phyloP scores from a whole-genome alignment of 2,888 invertebrate genomes.

The Noctua fimbriata region DNA sequence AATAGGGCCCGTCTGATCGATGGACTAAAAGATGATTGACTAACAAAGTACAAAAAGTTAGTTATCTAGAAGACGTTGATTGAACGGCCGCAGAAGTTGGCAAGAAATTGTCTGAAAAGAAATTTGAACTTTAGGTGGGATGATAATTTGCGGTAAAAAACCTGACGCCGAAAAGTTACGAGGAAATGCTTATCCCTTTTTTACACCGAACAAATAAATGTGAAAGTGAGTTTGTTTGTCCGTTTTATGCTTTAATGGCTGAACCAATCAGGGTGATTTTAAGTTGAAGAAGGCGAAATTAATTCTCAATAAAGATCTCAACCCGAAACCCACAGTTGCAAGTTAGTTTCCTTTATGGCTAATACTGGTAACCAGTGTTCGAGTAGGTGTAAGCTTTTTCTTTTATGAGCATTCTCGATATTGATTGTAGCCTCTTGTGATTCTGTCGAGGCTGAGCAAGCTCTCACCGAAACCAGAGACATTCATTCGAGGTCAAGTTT shows the following conservation, averaged over 20 bases:
- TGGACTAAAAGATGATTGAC: conserved; percentile 58
- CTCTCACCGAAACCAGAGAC: conserved; percentile 5
- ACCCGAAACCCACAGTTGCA: neutral
- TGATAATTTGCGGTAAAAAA: conserved; percentile 56
- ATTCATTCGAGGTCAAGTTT: conserved; percentile 27
- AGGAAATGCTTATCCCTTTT: conserved; percentile 30
- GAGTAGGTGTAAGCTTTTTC: conserved; percentile 7
- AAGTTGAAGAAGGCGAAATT: neutral
- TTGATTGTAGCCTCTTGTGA: conserved; percentile 24
- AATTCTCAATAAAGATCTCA: neutral
- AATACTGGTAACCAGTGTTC: conserved; percentile 7
- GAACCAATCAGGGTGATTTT: neutral
- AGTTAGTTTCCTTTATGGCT: conserved; percentile 1
- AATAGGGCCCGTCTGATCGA: conserved; percentile 43
- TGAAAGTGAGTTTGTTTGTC: conserved; percentile 9
- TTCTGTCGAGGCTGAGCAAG: conserved; percentile 17
- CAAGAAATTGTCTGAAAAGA: conserved; percentile 54
- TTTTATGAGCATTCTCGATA: conserved; percentile 22
- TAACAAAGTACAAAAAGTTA: conserved; percentile 57
- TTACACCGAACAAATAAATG: conserved; percentile 9
- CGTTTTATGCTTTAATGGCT: neutral
- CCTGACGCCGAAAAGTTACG: conserved; percentile 40
- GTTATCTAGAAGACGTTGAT: conserved; percentile 63
- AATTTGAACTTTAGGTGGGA: conserved; percentile 60
- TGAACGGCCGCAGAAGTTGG: conserved; percentile 59